These are phyloP conservation scores for Choristoneura rosaceana DNA, from an alignment of 2,888 invertebrate species.

Conservation along the genomic window DNA sequence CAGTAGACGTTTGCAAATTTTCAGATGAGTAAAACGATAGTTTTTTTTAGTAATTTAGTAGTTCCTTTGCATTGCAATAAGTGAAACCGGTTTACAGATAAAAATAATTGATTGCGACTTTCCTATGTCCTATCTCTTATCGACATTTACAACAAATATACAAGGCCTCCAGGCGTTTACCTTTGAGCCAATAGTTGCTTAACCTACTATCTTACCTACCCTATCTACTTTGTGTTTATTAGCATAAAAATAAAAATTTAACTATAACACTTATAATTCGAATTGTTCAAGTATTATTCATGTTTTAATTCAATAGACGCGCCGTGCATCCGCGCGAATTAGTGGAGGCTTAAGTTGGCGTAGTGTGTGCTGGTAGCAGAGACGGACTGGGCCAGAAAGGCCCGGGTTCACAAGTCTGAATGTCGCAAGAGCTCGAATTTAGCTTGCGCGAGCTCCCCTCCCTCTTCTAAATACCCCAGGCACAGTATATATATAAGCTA, in stretches of 20 bases:
- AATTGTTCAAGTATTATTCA: constrained; percentile 31
- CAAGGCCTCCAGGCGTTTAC: constrained; percentile 48
- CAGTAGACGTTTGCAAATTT: too few relatives aligned
- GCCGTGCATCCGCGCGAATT: too few relatives aligned
- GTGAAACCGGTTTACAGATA: neutral
- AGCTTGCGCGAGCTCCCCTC: too few relatives aligned
- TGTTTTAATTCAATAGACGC: constrained; percentile 41
- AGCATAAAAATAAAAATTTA: constrained; percentile 34
- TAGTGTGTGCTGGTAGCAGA: too few relatives aligned
- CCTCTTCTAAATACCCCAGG: too few relatives aligned
- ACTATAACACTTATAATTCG: constrained; percentile 35
- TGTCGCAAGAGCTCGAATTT: too few relatives aligned
- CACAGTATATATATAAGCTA: too few relatives aligned
- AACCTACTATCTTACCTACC: constrained; percentile 51
- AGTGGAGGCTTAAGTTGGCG: too few relatives aligned
- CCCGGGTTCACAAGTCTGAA: too few relatives aligned
- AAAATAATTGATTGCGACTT: constrained; percentile 32
- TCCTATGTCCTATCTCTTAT: constrained; percentile 44
- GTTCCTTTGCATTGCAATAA: neutral
- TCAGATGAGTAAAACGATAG: too few relatives aligned
- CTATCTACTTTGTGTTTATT: constrained; percentile 50
- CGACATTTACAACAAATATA: constrained; percentile 69
- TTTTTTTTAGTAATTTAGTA: too few relatives aligned
- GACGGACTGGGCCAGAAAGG: too few relatives aligned
- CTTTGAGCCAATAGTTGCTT: constrained; percentile 46